phyloP scores from a whole-genome alignment of 2,797 vertebrate species.

The Nyctalus aviator region DNA sequence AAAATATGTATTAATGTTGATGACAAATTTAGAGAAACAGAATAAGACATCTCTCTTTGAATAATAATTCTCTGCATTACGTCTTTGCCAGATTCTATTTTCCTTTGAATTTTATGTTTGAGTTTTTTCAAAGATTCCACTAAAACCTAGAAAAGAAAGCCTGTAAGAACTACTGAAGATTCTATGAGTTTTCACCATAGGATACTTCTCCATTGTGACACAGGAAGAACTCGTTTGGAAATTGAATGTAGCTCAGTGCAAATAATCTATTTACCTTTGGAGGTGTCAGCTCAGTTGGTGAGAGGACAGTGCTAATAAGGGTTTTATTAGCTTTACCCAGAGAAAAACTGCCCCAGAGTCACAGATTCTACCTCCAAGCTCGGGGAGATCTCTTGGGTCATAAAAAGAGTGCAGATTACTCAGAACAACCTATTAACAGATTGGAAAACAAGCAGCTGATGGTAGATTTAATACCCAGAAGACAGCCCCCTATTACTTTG shows the following conservation, averaged over 20 bases:
- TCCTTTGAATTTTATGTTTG: slow-evolving; percentile 35
- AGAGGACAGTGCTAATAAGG: slow-evolving; percentile 60
- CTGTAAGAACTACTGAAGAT: slow-evolving; percentile 24
- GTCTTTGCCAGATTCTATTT: slow-evolving; percentile 13
- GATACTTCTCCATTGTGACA: not conserved
- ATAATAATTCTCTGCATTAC: slow-evolving; percentile 26
- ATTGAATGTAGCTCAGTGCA: slow-evolving; percentile 22
- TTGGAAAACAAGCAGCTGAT: slow-evolving; percentile 59
- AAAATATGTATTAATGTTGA: slow-evolving; percentile 38
- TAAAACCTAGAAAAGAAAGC: not conserved
- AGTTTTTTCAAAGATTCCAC: not conserved
- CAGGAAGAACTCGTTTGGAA: slow-evolving; percentile 2
- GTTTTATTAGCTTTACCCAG: slow-evolving; percentile 63
- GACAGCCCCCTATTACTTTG: slow-evolving; percentile 20
- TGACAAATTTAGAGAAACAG: slow-evolving; percentile 23
- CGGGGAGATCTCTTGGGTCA: slow-evolving; percentile 53
- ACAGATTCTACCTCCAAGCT: slow-evolving; percentile 12
- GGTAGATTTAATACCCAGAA: slow-evolving; percentile 31
- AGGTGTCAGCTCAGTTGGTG: slow-evolving; percentile 39
- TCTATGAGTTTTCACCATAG: slow-evolving; percentile 35
- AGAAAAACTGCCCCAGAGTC: slow-evolving; percentile 56
- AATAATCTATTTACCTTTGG: slow-evolving; percentile 52
- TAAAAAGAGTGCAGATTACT: slow-evolving; percentile 53
- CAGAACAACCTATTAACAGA: slow-evolving; percentile 36
- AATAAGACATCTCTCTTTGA: not conserved